Percentiles rank a stretch among this genome's conserved stretches.
These are phyloP conservation scores for human DNA, from an alignment of 2,113 vertebrate genomes.

Conservation along the genomic window GRCh38 chr20:51285001-51285500, in stretches of 20 bases:
- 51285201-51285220: not conserved
- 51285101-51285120: not conserved
- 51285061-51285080: not conserved
- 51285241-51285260: not conserved
- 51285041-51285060: no score
- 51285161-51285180: accelerated
- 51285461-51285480: not conserved
- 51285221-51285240: not conserved
- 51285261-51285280: not conserved
- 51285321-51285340: not conserved
- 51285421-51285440: not conserved
- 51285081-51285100: not conserved
- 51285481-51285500: not conserved
- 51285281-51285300: not conserved
- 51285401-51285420: not conserved
- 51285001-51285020: not conserved
- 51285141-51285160: accelerated
- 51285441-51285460: not conserved
- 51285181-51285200: accelerated
- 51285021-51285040: not conserved
- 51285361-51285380: not conserved
- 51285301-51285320: not conserved
- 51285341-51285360: not conserved
- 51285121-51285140: not conserved
- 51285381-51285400: not conserved